Conservation (phyloP, 2,797 vertebrate genomes). For the Urosaurus nigricauda region DNA sequence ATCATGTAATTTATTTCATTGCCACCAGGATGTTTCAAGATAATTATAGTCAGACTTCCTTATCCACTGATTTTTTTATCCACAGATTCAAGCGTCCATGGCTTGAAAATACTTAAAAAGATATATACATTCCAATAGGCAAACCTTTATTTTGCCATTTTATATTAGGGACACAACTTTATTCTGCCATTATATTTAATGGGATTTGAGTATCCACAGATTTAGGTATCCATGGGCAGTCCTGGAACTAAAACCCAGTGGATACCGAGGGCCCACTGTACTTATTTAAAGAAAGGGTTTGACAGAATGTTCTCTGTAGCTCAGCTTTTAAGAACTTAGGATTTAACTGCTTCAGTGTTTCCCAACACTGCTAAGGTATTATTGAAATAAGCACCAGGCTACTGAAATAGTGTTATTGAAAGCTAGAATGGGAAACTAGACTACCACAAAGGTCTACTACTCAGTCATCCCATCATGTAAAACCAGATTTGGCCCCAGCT, state of each 20-base stretch:
- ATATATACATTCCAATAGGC: no score
- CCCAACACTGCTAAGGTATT: rapidly evolving
- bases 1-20: neutral
- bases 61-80: no score
- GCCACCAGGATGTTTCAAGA: neutral
- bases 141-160: no score
- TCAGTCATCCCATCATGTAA: neutral
- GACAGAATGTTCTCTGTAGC: conserved; percentile 10
- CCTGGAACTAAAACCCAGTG: no score
- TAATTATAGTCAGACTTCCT: no score
- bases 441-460: neutral
- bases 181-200: no score
- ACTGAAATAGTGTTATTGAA: neutral
- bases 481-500: neutral
- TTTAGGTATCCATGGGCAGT: no score
- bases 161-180: no score
- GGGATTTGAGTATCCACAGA: no score
- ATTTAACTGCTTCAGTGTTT: neutral
- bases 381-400: neutral
- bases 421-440: neutral
- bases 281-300: neutral
- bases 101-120: no score
- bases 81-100: no score
- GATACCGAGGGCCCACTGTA: no score
- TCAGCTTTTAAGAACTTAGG: conserved; percentile 5